These are phyloP conservation scores for Labroides dimidiatus DNA, from an alignment of 2,797 vertebrate genomes.

Conservation along the genomic window DNA sequence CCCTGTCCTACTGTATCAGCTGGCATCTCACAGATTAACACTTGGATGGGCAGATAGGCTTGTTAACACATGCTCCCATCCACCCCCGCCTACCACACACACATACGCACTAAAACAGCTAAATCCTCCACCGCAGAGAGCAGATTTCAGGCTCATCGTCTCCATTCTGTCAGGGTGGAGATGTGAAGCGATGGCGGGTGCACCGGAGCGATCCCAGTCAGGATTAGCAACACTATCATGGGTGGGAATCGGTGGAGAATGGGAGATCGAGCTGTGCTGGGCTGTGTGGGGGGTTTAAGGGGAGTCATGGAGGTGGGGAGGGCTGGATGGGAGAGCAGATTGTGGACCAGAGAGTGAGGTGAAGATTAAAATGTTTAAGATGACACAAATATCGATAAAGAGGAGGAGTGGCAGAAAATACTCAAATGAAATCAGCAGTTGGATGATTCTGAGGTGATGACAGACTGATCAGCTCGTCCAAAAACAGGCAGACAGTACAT, in stretches of 20 bases:
- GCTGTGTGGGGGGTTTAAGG: slow-evolving; percentile 10
- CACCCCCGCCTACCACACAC: slow-evolving; percentile 30
- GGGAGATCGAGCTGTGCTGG: slow-evolving; percentile 39
- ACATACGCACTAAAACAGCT: slow-evolving; percentile 32
- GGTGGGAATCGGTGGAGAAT: slow-evolving; percentile 58
- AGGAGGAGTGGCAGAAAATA: background rate
- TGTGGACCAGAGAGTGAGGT: slow-evolving; percentile 7
- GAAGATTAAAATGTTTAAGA: slow-evolving; percentile 36
- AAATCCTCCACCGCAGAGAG: slow-evolving; percentile 65
- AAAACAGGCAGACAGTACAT: too few relatives aligned
- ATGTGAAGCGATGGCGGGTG: slow-evolving; percentile 55
- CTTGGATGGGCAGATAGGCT: slow-evolving; percentile 76
- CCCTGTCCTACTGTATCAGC: slow-evolving; percentile 68
- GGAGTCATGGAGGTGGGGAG: background rate
- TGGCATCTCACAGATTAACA: slow-evolving; percentile 75
- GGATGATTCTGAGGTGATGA: too few relatives aligned
- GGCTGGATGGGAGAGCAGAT: background rate
- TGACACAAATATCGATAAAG: slow-evolving; percentile 16
- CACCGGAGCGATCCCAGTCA: slow-evolving; percentile 60
- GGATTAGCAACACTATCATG: slow-evolving; percentile 75
- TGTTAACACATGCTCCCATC: slow-evolving; percentile 78
- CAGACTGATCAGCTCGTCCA: too few relatives aligned
- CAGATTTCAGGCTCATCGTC: slow-evolving; percentile 69
- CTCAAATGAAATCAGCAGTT: background rate
- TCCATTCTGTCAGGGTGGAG: slow-evolving; percentile 68